Base-by-base conservation (phyloP, 2,797 vertebrate genomes). In the Esox lucius region DNA sequence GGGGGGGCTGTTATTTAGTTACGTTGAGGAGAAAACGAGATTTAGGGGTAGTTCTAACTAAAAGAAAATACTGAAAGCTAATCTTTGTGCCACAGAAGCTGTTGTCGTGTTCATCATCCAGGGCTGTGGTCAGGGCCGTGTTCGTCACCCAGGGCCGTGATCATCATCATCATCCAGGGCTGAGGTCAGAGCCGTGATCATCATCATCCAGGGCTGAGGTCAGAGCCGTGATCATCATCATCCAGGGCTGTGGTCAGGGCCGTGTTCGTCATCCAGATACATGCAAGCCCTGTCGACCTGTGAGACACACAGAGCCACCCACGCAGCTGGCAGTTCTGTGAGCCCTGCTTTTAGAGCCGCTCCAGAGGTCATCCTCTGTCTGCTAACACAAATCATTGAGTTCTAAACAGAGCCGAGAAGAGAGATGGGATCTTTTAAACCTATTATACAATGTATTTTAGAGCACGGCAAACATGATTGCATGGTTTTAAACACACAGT, bases 281-380 rank as follows among this genome's bases (percentile, higher is more conserved):
- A 56, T 35, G 24, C 64, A 67, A 74, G 74, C 33, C 68, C 77
- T 62, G 67, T 59, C 33, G 75, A 7, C 61, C 22, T 56, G 77
- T 66, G 67, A 5, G 65, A 83, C 79, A 19, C 17, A 13, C 0
- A 59, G 75, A 89, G 83, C 90, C 90, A 91, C 90, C 86, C 89
- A 90, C 33, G 87, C 74, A 62, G 74, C 68, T 7, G 4, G n/a
- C 24, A 62, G 53, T 19, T 56, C 66, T 67, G 65, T 9, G 26
- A 64, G 61, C 13, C 65, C 24, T 19, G 75, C 75, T 59, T 80
- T 75, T 68, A 73, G 8, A 70, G 80, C 24, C 8, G 53, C 66
- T 16, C 16, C 42, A 1, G 6, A 42, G 46, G 64, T 77, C 74
- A 15, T 70, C 24, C 67, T 67, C 31, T 33, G 11, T 82, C 68